Evolutionary conservation across 2,797 vertebrate genomes (phyloP), one percentile per base, ranked within the genome.

Genomic region (Oreochromis grahami): DNA sequence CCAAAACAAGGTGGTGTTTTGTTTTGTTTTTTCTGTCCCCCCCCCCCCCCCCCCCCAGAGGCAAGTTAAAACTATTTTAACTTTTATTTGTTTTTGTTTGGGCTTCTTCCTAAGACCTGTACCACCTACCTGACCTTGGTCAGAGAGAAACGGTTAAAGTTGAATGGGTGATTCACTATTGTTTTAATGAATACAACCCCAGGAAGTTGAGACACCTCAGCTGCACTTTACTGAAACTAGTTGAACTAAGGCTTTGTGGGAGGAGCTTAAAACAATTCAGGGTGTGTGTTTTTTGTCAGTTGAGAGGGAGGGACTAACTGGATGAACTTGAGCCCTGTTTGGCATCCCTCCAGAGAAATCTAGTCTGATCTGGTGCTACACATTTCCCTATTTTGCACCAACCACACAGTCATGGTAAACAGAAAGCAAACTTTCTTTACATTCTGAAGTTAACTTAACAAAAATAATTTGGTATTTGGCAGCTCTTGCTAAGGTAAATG

Each of bases 291-390:
- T 77, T 45, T 36, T 32, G 43, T 50, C 19, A 36, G 12, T 51
- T 15, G 13, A 63, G 56, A 84, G 90, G 89, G 5, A 32, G 76
- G 58, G 58, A 81, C 34, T 87, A 60, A 88, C 83, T 84, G 48
- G 84, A 88, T 92, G 68, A 82, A 24, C 12, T 83, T 3, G 1
- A 48, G 4, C 83, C 83, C 87, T 88, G 53, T 43, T 84, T 90
- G 86, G 81, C 45, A 48, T 58, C 41, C 7, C 72, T 83, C 77
- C 81, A 78, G 26, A 72, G 65, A 7, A 6, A 53, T 65, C 87
- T 79, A 17, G 82, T 80, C 34, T 81, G 41, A 87, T 86, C 86
- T 68, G 53, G 79, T 56, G 4, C 1, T 8, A 80, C 70, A 79
- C 4, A 17, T 26, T 77, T 80, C 65, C 63, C 52, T 24, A 36